Evolutionary conservation across 2,888 invertebrate genomes (phyloP).

Genomic region (Parnassius mnemosyne): DNA sequence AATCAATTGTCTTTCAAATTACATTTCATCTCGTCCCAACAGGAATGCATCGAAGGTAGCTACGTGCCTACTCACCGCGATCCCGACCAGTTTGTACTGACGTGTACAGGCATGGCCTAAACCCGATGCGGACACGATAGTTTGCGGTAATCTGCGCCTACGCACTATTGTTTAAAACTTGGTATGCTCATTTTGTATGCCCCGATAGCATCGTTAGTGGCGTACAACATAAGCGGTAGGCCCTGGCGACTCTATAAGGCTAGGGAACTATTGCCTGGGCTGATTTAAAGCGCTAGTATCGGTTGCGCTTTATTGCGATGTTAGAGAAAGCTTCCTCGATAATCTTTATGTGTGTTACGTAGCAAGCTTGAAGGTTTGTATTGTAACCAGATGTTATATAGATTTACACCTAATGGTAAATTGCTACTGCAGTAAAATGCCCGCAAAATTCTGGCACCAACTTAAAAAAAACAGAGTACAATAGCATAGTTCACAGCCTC

Average conservation of each 20-base stretch:
- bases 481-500: no score
- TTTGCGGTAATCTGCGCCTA: conserved; percentile 58
- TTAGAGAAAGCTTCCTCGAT: conserved; percentile 15
- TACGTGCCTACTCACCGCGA: conserved; percentile 3
- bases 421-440: no score
- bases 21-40: background rate
- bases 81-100: conserved; percentile 12
- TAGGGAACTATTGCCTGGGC: conserved; percentile 27
- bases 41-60: background rate
- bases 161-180: conserved; percentile 65
- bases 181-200: conserved; percentile 47
- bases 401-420: no score
- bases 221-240: conserved; percentile 34
- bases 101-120: conserved; percentile 9
- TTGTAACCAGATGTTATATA: no score
- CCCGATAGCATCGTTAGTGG: conserved; percentile 39
- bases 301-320: conserved; percentile 12
- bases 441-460: no score
- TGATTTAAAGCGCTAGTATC: conserved; percentile 18
- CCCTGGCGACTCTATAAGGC: conserved; percentile 36
- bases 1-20: background rate
- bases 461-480: no score
- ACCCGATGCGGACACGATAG: conserved; percentile 28
- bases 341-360: background rate
- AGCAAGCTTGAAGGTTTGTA: no score